Evolutionary conservation across 2,888 invertebrate species (phyloP), one percentile per base, ranked within the genome.

Genomic region (Calameuta filiformis): DNA sequence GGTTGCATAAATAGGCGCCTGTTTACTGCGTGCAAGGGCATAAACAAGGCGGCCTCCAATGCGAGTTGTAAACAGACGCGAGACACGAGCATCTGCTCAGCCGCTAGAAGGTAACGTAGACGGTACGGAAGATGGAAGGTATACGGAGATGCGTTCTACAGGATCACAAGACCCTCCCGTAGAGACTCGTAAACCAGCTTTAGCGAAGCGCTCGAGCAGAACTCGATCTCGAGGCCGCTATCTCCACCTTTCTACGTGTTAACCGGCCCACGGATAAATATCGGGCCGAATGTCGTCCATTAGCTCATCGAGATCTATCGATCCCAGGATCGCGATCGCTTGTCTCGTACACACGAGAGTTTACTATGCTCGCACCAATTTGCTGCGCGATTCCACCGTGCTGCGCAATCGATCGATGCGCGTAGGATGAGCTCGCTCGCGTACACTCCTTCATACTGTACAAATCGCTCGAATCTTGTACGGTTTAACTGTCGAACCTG

Each of bases 341-440:
- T 71, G 71, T 71, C 71, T 71, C 71, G 71, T 71, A 71, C 33
- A 71, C 71, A 33, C 23, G 33, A 34, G 34, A 31, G 71, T 71
- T 33, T 71, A 71, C 71, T 71, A 34, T 34, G 71, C 34, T 71
- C 71, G 71, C 71, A 71, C 71, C 71, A 71, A 71, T 71, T 71
- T 71, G 71, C 31, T 71, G 33, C 31, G 71, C 71, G 71, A 71
- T 71, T 30, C 71, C 71, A 34, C 71, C 71, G 71, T 34, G 31
- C 71, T 31, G 71, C 34, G 71, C 71, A 71, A 71, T 71, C 56
- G 56, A 56, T 56, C 56, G 56, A 56, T 56, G 56, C 56, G 56
- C 56, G 56, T 56, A 56, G 56, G 56, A 56, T 56, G 56, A 56
- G 56, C 56, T 56, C 23, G 56, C 56, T 56, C 23, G 56, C 23